A percentile compares a stretch with the other conserved stretches of the same genome.
Conservation (phyloP, 2,797 vertebrate genomes). For the Chlorospingus flavigularis region DNA sequence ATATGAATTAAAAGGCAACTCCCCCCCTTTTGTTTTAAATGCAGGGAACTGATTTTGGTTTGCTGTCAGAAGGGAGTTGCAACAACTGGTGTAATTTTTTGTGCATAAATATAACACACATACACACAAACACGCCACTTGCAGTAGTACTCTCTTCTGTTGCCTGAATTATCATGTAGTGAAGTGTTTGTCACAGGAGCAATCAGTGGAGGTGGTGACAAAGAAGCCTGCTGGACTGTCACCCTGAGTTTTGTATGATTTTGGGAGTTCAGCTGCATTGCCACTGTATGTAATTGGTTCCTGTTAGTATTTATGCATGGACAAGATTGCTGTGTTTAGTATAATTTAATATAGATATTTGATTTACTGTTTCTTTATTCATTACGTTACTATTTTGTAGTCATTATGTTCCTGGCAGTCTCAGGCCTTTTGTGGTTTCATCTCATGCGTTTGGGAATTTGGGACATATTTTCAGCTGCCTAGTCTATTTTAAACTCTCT, state of each 20-base stretch:
- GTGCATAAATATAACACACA: not conserved
- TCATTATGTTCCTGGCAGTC: not conserved
- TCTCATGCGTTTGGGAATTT: not conserved
- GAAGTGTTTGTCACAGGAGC: not conserved
- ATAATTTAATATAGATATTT: not conserved
- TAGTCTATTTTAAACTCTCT: not conserved
- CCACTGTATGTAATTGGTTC: not conserved
- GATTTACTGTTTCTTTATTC: conserved; percentile 14
- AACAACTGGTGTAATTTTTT: not conserved
- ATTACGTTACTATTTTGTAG: not conserved
- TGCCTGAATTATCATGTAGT: not conserved
- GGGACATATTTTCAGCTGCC: not conserved
- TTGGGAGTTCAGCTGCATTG: not conserved
- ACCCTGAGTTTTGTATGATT: not conserved
- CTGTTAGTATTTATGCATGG: not conserved
- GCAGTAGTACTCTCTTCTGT: not conserved
- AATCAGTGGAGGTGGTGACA: not conserved
- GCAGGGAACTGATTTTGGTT: not conserved
- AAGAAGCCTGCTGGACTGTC: not conserved
- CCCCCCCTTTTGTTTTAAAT: not conserved
- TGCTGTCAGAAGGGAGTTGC: not conserved
- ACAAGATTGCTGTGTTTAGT: not conserved
- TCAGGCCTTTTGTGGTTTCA: not conserved
- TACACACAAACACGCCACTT: fast-evolving
- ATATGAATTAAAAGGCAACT: not conserved